Evolutionary conservation across 2,888 invertebrate genomes (phyloP).

Genomic region (Aleiodes alternator): DNA sequence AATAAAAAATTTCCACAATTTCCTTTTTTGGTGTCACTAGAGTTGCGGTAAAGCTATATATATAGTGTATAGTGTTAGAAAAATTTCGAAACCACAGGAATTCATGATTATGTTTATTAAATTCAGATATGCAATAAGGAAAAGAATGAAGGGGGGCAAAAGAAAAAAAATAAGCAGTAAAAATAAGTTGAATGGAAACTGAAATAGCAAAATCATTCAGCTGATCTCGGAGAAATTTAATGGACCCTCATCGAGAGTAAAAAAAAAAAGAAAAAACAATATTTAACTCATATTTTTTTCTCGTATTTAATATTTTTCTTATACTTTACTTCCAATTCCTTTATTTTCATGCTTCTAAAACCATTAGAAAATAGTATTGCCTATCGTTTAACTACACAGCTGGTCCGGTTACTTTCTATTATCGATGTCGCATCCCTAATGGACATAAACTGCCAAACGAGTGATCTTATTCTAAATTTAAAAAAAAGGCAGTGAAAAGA

Average conservation of each 20-base stretch:
- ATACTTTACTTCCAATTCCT: constrained; percentile 15
- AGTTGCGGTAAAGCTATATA: not conserved
- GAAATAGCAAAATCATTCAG: constrained; percentile 42
- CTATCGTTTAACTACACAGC: constrained; percentile 45
- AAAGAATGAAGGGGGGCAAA: constrained; percentile 10
- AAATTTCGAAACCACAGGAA: constrained; percentile 12
- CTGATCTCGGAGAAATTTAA: constrained; percentile 66
- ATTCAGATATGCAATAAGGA: constrained; percentile 41
- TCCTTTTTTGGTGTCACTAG: not conserved
- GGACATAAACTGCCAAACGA: constrained; percentile 24
- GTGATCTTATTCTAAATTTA: constrained; percentile 14
- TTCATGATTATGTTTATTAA: constrained; percentile 34
- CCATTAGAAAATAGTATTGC: constrained; percentile 29
- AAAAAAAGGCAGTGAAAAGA: not conserved
- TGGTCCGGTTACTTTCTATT: constrained; percentile 56
- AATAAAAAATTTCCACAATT: not conserved
- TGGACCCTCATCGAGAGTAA: constrained; percentile 50
- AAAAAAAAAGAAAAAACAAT: not conserved
- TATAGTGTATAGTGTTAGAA: not conserved
- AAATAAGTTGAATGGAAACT: constrained; percentile 1
- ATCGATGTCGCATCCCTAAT: constrained; percentile 46
- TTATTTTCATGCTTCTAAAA: not conserved
- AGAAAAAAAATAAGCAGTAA: constrained; percentile 1
- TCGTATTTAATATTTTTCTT: constrained; percentile 18
- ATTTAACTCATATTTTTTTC: constrained; percentile 17